Base-by-base conservation (phyloP, 1,140 invertebrate genomes). In the Heliothis virescens region DNA sequence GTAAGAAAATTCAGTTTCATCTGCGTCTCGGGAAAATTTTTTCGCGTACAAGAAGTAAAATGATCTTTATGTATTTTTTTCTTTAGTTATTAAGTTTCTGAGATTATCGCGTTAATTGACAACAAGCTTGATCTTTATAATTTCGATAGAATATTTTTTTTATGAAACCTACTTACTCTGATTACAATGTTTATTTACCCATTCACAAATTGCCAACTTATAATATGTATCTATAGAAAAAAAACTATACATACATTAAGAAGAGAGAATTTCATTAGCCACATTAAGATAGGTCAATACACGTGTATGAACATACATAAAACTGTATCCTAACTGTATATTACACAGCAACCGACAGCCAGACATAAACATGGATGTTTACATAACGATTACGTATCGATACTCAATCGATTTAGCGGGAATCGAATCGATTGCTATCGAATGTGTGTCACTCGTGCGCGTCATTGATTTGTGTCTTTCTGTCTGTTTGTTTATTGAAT, bases 351-450 rank as follows among this genome's bases (percentile, higher is more conserved):
- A 12, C 13, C 13, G 63, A 2, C 41, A 12, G 63, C 63, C 63
- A 65, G 63, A 65, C 63, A 16, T 65, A 65, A 65, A 65, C 63
- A 67, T 48, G 4, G 12, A 7, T 67, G 63, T 67, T 67, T 67
- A 48, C 16, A 48, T 67, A 67, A 67, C 63, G 63, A 67, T 67
- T 67, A 13, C 63, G 62, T 63, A 47, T 47, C 34, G 63, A 48
- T 67, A 12, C 41, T 67, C n/a, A 34, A 67, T 67, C 63, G 63
- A 67, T 67, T 67, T 21, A 67, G 63, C 16, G 10, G 16, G 63
- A 67, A 67, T 16, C 41, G 41, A 48, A 67, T 50, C 63, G 63
- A 48, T 67, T 67, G 3, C 9, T 50, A 41, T 67, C 63, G 63
- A 48, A 67, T 67, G 63, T 67, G 63, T 16, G 41, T 12, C 63